Evolutionary conservation across 1,140 invertebrate genomes (phyloP).

Genomic region (Drosophila arizonae): DNA sequence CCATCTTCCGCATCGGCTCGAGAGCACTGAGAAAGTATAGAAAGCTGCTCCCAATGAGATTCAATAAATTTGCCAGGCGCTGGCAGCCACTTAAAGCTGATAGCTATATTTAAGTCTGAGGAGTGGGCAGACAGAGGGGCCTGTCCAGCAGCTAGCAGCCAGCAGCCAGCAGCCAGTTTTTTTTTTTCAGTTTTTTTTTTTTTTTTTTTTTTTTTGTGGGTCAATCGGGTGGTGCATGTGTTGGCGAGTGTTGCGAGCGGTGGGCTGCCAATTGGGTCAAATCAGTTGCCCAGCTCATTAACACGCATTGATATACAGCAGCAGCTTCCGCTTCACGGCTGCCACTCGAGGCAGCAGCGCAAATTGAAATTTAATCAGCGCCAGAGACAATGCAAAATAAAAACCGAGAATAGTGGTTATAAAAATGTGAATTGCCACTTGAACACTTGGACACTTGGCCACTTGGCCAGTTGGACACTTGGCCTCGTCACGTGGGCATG

Average conservation of each 20-base stretch:
- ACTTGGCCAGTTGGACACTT: conserved; percentile 31
- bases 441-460: neutral
- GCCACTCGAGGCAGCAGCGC: conserved; percentile 20
- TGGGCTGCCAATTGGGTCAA: conserved; percentile 48
- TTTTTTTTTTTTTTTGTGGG: conserved; percentile 44
- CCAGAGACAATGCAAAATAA: conserved; percentile 41
- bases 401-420: conserved; percentile 10
- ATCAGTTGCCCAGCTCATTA: conserved; percentile 50
- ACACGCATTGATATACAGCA: conserved; percentile 34
- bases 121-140: neutral
- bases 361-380: conserved; percentile 69
- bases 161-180: conserved; percentile 1
- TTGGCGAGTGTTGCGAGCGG: conserved; percentile 9
- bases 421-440: conserved; percentile 44
- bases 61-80: conserved; percentile 68
- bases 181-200: no score
- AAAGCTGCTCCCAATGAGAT: conserved; percentile 76
- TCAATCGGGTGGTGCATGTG: conserved; percentile 14
- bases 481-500: conserved; percentile 74
- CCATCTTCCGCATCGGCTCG: conserved; percentile 68
- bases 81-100: conserved; percentile 77
- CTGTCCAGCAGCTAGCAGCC: neutral
- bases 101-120: conserved; percentile 77
- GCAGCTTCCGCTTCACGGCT: conserved; percentile 36
- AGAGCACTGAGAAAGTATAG: conserved; percentile 52